Evolutionary conservation across 2,797 vertebrate species (phyloP).

Genomic region (Vireo griseus): DNA sequence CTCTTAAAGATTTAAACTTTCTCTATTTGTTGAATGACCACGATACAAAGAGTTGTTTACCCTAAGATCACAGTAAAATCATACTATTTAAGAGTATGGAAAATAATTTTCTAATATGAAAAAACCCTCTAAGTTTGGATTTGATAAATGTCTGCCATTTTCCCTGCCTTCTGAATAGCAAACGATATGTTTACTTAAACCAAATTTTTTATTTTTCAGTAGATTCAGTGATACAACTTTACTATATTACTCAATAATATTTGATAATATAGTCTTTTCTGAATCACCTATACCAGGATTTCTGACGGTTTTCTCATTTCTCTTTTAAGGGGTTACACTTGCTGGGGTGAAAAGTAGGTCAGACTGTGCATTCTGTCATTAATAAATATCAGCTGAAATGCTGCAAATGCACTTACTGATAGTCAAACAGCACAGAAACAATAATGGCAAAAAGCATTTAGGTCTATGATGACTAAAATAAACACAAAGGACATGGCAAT

Average conservation of each 20-base stretch:
- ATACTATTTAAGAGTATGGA: not conserved
- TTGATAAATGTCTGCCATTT: not conserved
- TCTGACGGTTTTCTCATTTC: not conserved
- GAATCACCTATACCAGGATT: not conserved
- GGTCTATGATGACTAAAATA: not conserved
- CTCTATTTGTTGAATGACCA: not conserved
- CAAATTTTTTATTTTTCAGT: not conserved
- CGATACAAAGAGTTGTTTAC: not conserved
- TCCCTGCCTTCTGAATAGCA: not conserved
- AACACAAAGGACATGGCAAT: not conserved
- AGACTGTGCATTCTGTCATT: not conserved
- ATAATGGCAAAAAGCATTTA: not conserved
- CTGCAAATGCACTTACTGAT: not conserved
- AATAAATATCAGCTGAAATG: slow-evolving; percentile 1
- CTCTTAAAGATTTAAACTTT: not conserved
- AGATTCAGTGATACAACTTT: not conserved
- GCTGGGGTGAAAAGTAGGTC: slow-evolving; percentile 29
- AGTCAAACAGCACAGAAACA: not conserved
- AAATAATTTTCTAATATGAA: not conserved
- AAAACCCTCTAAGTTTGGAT: not conserved
- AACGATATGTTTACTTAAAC: not conserved
- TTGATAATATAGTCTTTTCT: not conserved
- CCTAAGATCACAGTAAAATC: not conserved
- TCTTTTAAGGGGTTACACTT: not conserved
- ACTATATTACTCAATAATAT: not conserved